These are phyloP conservation scores for Acheta domesticus DNA, from an alignment of 2,888 invertebrate genomes.

Conservation along the genomic window DNA sequence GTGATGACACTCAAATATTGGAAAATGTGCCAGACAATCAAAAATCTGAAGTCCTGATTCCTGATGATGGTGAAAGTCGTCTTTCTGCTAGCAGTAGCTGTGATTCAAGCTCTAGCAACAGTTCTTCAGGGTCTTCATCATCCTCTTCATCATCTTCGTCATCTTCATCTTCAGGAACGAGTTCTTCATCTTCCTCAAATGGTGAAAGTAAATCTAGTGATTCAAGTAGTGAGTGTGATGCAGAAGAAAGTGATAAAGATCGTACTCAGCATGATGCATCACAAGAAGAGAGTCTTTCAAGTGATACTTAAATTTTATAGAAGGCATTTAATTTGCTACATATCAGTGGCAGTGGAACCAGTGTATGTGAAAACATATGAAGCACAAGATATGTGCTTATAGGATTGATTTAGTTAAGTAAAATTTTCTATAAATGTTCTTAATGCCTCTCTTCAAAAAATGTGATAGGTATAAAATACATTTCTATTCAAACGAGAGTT, in stretches of 20 bases:
- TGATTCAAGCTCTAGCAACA: background rate
- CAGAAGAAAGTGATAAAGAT: background rate
- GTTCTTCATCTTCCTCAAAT: background rate
- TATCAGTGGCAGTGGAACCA: no score
- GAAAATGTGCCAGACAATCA: background rate
- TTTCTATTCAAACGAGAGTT: conserved; percentile 11
- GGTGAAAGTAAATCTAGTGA: conserved; percentile 18
- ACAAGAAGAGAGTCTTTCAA: background rate
- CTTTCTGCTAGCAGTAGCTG: conserved; percentile 26
- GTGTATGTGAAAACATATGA: background rate
- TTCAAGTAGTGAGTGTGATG: conserved; percentile 24
- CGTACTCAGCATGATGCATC: background rate
- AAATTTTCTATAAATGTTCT: background rate
- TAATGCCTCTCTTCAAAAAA: background rate
- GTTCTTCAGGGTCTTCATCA: background rate
- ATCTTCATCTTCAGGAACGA: background rate
- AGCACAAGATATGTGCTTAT: no score
- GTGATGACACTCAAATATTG: background rate
- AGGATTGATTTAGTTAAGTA: background rate
- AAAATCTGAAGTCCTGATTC: background rate
- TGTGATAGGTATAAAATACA: background rate
- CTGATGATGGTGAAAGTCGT: conserved; percentile 22
- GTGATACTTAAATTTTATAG: background rate
- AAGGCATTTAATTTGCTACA: no score
- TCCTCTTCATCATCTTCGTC: background rate